Evolutionary conservation across 2,113 vertebrate species (phyloP).

Genomic region (Vulpes lagopus): DNA sequence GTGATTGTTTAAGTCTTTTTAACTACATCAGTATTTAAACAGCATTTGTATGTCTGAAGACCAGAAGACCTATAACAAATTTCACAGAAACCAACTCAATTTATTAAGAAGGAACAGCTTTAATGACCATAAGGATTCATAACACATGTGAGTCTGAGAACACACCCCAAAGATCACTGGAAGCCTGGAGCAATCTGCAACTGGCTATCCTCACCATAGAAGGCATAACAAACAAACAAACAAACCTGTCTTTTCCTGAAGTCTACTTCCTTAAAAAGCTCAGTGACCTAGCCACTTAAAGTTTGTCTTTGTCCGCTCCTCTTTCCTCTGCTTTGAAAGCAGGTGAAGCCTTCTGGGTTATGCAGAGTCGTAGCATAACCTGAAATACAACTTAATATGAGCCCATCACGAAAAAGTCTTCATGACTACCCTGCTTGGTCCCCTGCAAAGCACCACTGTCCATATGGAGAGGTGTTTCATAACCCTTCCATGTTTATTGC

Average conservation of each 20-base stretch:
- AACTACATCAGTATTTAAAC: slow-evolving; percentile 69
- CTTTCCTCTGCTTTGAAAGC: slow-evolving; percentile 40
- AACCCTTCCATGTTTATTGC: slow-evolving; percentile 47
- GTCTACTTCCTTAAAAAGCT: slow-evolving; percentile 11
- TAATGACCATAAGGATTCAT: slow-evolving; percentile 53
- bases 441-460: slow-evolving; percentile 45
- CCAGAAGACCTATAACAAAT: slow-evolving; percentile 65
- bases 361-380: background rate
- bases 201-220: background rate
- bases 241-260: background rate
- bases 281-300: background rate
- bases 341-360: slow-evolving; percentile 40
- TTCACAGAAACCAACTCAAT: slow-evolving; percentile 59
- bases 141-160: slow-evolving; percentile 31
- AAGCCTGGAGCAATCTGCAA: background rate
- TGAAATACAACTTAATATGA: slow-evolving; percentile 44
- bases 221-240: background rate
- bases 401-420: background rate
- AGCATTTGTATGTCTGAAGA: slow-evolving; percentile 65
- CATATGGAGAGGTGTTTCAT: slow-evolving; percentile 72
- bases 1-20: slow-evolving; percentile 76
- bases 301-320: background rate
- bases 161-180: slow-evolving; percentile 8
- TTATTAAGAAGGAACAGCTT: slow-evolving; percentile 67
- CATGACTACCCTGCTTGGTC: background rate